Evolutionary conservation across 2,888 invertebrate genomes (phyloP), one percentile per base, ranked within the genome.

Genomic region (Linnaemya tessellans): DNA sequence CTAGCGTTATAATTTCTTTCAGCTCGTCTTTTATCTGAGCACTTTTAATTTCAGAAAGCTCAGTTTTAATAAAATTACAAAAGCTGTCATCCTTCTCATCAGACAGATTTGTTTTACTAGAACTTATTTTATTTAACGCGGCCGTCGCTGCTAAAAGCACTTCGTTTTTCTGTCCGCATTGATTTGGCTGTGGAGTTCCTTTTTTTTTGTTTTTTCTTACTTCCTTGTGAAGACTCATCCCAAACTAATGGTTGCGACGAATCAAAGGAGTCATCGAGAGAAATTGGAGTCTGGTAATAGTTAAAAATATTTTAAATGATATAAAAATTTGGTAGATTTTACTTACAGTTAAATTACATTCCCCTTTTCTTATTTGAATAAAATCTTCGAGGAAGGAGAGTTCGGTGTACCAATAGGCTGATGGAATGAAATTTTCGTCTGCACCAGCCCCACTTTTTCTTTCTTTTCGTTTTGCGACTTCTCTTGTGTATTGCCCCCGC

Each of bases 381-480:
- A 38, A 54, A 68, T 49, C 49, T 18, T 18, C n/a, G 13, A 43
- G 43, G 43, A 43, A 43, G 43, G 43, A 43, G 11, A 58, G 30
- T 13, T 58, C 58, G 25, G 25, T 25, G 35, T 30, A 30, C 58
- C 58, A 58, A 30, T 58, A 58, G 25, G 58, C 58, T 13, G 58
- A 30, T 30, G 35, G 58, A 25, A 58, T 35, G 35, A 22, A 58
- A 58, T 58, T 58, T 35, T 58, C 58, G 25, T 30, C 58, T 35
- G 35, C 58, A 58, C 58, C 58, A 58, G 58, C 25, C 15, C 30
- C 58, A 58, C 30, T 58, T 58, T 62, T 62, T 8, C 35, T 62
- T 62, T 38, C 38, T 62, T 62, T 62, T n/a, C 7, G 35, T 62
- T 62, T 35, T 38, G 35, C 62, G 8, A 62, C 62, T 35, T 62